Evolutionary conservation across 2,888 invertebrate species (phyloP).

Genomic region (Pocota personata): DNA sequence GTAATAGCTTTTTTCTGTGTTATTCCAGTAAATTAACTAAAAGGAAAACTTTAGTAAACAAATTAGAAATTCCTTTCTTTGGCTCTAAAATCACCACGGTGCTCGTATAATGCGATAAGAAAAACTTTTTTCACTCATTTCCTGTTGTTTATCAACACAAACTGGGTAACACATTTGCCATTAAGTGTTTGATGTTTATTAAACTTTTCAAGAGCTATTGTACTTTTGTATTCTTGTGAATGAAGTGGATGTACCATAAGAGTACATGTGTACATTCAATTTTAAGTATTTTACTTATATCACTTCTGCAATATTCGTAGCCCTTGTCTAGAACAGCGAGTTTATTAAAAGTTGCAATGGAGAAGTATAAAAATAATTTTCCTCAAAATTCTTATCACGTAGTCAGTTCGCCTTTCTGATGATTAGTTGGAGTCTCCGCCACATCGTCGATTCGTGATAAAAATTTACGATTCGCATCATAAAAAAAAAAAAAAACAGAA

Average conservation of each 20-base stretch:
- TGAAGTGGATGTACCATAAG: neutral
- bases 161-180: neutral
- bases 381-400: conserved; percentile 16
- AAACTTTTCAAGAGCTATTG: neutral
- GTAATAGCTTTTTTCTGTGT: neutral
- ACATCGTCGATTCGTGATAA: conserved; percentile 14
- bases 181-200: neutral
- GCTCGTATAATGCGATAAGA: neutral
- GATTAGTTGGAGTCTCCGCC: conserved; percentile 15
- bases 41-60: neutral
- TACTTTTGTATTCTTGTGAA: too few species aligned
- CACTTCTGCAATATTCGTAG: neutral
- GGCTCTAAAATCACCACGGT: neutral
- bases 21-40: neutral
- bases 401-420: conserved; percentile 6
- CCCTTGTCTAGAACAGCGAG: neutral
- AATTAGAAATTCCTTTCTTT: neutral
- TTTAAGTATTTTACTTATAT: neutral
- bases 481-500: neutral
- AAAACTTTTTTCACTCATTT: neutral
- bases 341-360: neutral
- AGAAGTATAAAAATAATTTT: conserved; percentile 14
- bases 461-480: neutral
- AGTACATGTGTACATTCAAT: neutral
- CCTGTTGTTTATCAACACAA: neutral